A percentile compares a stretch with the other conserved stretches of the same genome.
Conservation (phyloP, 2,113 vertebrate genomes). For the Edolisoma coerulescens region DNA sequence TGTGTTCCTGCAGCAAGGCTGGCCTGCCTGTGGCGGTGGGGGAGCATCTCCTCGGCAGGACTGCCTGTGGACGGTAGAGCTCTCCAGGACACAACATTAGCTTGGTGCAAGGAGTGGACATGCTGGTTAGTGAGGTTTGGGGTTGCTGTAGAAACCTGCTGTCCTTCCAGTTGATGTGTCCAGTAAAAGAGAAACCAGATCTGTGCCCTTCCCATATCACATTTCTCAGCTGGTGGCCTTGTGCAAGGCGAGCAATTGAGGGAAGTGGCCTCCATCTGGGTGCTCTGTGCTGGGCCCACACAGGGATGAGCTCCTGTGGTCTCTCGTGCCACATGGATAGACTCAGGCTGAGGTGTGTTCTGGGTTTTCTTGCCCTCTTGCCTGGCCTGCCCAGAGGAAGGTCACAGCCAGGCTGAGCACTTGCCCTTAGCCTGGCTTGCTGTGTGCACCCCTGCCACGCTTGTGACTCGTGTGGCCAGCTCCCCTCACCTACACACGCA, state of each 20-base stretch:
- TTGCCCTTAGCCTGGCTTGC: not conserved
- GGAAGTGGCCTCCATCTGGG: not conserved
- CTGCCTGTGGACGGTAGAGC: not conserved
- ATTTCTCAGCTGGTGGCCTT: not conserved
- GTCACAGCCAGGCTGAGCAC: not conserved
- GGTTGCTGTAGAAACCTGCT: not conserved
- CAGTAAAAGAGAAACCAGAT: not conserved
- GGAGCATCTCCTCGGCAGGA: not conserved
- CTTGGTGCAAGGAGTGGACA: not conserved
- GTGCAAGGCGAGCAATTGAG: not conserved
- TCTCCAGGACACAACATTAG: not conserved
- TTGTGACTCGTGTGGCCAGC: not conserved
- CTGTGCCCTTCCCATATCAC: not conserved
- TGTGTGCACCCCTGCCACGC: accelerated
- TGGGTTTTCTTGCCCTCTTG: not conserved
- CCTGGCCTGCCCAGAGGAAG: not conserved
- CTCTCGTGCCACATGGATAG: not conserved
- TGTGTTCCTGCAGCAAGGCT: not conserved
- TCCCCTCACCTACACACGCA: accelerated
- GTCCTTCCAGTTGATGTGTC: not conserved
- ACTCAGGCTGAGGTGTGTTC: not conserved
- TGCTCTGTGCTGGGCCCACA: not conserved
- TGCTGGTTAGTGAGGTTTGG: not conserved
- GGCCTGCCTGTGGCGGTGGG: not conserved
- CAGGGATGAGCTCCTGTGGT: not conserved